Percentiles rank a stretch among this genome's conserved stretches.
These are phyloP conservation scores for Dasypus novemcinctus DNA, from an alignment of 2,113 vertebrate species.

Conservation along the genomic window DNA sequence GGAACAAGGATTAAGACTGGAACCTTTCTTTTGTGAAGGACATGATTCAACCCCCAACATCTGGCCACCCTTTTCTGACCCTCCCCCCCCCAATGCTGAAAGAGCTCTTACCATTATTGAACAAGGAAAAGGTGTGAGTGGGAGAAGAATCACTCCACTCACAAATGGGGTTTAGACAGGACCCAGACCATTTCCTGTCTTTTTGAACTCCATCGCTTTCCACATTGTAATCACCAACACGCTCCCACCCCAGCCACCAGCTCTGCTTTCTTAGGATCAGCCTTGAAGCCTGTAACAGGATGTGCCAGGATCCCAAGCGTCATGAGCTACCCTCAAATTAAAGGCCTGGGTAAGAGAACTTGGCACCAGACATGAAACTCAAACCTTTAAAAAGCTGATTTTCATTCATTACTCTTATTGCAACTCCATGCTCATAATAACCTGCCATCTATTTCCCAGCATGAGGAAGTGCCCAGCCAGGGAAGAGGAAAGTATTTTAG, in stretches of 20 bases:
- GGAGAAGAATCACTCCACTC: background rate
- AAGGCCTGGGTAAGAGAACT: background rate
- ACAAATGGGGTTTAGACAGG: background rate
- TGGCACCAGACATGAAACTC: background rate
- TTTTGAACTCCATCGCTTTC: background rate
- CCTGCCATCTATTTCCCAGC: background rate
- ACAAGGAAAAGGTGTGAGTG: fast-evolving
- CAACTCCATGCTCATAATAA: background rate
- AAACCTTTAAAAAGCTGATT: background rate
- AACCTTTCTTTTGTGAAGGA: too few relatives aligned
- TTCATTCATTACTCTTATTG: background rate
- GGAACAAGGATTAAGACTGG: too few relatives aligned
- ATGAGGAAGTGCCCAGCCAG: background rate
- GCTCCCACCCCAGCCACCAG: background rate
- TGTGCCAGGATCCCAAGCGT: background rate
- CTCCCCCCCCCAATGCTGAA: background rate
- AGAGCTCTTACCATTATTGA: background rate
- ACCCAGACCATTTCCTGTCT: background rate
- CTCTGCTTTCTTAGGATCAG: background rate
- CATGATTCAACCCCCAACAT: too few relatives aligned
- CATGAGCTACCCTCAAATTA: background rate
- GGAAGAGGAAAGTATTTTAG: background rate
- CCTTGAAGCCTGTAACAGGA: background rate
- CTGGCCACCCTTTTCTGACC: background rate
- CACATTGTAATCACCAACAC: too few relatives aligned